Percentiles rank a stretch among this genome's conserved stretches.
phyloP scores from a whole-genome alignment of 2,113 vertebrate genomes.

The human region GRCh38 chr1:119951501-119952000 shows the following conservation, averaged over 20 bases:
- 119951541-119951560: not conserved
- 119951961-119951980: conserved; percentile 16
- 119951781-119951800: not conserved
- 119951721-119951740: not conserved
- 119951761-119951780: not conserved
- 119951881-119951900: not conserved
- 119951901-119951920: not conserved
- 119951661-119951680: not conserved
- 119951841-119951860: not conserved
- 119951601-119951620: not conserved
- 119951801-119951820: not conserved
- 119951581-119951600: not conserved
- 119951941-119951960: not conserved
- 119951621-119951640: not conserved
- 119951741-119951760: not conserved
- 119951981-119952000: not conserved
- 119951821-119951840: not conserved
- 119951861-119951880: not conserved
- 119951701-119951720: not conserved
- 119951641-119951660: not conserved
- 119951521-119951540: not conserved
- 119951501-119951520: not conserved
- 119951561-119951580: not conserved
- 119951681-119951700: not conserved
- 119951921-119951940: conserved; percentile 4